Evolutionary conservation across 2,797 vertebrate species (phyloP), one percentile per base, ranked within the genome.

Genomic region (Tamandua tetradactyla): DNA sequence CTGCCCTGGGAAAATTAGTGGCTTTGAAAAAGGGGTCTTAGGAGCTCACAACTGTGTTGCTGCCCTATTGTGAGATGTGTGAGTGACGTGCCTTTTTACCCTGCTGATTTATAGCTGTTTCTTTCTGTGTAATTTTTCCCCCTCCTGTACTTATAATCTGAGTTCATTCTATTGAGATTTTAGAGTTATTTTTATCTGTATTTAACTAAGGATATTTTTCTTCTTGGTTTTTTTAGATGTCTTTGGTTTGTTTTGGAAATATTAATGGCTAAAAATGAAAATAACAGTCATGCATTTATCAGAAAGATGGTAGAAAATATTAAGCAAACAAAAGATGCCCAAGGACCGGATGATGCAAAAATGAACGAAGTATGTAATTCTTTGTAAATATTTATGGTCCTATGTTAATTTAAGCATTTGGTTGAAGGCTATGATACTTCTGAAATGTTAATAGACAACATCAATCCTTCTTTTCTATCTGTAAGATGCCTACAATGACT

Each of bases 231-330:
- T 69, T 72, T 84, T 89, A 99, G 99, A 97, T 99, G 99, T 96
- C 98, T 99, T 79, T 99, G 99, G 99, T 99, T 99, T 91, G 99
- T 99, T 97, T 97, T 99, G 91, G 99, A 99, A 98, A 99, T 99
- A 96, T 96, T 99, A 96, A 99, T 99, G 99, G 98, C 99, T 96
- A 99, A 99, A 98, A 99, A 99, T 95, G 99, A 99, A 98, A 99
- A 99, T 98, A 99, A 99, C 98, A 99, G 99, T 95, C 99, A 99
- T 17, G 99, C 99, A 0, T 99, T 99, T 98, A 99, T 99, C 59
- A 98, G 99, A 96, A 99, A 99, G 98, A 99, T 99, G 99, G 99
- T 99, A 97, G 99, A 99, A 98, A 99, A 99, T 96, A 99, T 99
- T 94, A 99, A 99, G 96, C 99, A 99, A 98, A 99, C 99, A 3